Conservation (phyloP, 35 echinoderm and acorn worm species). For the Ophiothrix spiculata region DNA sequence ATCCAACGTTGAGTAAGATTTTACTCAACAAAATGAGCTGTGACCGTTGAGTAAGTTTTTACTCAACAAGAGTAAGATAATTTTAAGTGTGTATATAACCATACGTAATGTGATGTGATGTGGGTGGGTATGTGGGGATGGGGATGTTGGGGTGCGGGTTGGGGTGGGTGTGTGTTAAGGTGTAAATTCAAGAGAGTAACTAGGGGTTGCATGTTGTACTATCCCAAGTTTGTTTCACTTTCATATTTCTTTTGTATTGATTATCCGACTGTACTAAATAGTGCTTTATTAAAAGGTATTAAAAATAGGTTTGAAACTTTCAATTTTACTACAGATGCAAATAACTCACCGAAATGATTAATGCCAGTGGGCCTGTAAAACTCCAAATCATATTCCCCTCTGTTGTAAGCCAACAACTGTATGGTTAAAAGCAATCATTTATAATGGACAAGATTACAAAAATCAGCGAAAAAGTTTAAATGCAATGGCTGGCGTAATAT, state of each 20-base stretch:
- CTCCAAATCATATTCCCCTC: constrained; percentile 78
- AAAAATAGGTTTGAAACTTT: background rate
- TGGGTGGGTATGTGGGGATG: too few species aligned
- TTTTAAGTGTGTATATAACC: too few species aligned
- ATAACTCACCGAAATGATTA: constrained; percentile 61
- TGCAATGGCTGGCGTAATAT: background rate
- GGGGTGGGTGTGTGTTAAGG: background rate
- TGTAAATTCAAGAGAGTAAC: background rate
- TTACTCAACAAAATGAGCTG: too few species aligned
- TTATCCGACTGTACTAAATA: background rate
- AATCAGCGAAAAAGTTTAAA: background rate
- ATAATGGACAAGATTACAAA: too few species aligned
- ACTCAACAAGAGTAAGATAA: too few species aligned
- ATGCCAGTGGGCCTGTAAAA: constrained; percentile 69
- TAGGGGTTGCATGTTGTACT: background rate
- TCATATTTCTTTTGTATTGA: too few species aligned
- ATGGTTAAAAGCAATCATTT: too few species aligned
- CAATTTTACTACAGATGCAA: background rate
- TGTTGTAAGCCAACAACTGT: constrained; percentile 76
- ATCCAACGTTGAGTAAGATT: too few species aligned
- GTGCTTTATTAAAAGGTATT: background rate
- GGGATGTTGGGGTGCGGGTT: too few species aligned
- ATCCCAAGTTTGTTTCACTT: background rate
- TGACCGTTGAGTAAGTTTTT: too few species aligned
- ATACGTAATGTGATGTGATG: too few species aligned